Evolutionary conservation across 2,797 vertebrate genomes (phyloP).

Genomic region (Acomys russatus): DNA sequence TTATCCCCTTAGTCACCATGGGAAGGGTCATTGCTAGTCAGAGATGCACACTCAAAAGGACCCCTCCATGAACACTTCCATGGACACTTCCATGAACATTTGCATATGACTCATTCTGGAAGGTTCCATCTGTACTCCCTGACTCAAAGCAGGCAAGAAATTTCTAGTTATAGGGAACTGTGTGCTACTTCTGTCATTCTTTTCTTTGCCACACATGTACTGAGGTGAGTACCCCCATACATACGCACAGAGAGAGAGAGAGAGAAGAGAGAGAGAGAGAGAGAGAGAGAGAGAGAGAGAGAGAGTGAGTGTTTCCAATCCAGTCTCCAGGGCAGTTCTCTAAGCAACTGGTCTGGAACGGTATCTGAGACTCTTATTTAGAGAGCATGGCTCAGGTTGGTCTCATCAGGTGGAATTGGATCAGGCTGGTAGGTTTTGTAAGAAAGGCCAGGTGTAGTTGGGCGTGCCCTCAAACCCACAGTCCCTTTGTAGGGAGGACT

Average conservation of each 20-base stretch:
- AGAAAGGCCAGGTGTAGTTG: background rate
- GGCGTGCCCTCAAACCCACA: background rate
- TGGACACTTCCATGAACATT: background rate
- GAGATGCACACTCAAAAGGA: background rate
- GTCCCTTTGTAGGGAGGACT: background rate
- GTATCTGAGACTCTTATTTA: background rate
- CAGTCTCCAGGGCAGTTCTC: too few species aligned
- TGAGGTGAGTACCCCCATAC: background rate
- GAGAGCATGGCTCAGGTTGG: background rate
- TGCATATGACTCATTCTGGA: background rate
- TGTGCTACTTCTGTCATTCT: conserved; percentile 15
- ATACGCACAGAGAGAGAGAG: too few species aligned
- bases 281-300: background rate
- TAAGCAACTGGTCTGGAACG: fast-evolving
- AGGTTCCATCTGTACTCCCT: conserved; percentile 15
- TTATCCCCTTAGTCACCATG: background rate
- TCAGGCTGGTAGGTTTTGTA: background rate
- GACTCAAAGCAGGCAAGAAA: conserved; percentile 60
- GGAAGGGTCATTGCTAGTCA: background rate
- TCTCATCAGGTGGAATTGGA: background rate
- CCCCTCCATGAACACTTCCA: too few species aligned
- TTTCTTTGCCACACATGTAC: background rate
- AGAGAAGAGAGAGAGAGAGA: too few species aligned
- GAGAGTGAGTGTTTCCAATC: background rate
- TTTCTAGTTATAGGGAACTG: conserved; percentile 18